A percentile compares a stretch with the other conserved stretches of the same genome.
These are phyloP conservation scores for Xiphydria camelus DNA, from an alignment of 2,888 invertebrate genomes.

Conservation along the genomic window DNA sequence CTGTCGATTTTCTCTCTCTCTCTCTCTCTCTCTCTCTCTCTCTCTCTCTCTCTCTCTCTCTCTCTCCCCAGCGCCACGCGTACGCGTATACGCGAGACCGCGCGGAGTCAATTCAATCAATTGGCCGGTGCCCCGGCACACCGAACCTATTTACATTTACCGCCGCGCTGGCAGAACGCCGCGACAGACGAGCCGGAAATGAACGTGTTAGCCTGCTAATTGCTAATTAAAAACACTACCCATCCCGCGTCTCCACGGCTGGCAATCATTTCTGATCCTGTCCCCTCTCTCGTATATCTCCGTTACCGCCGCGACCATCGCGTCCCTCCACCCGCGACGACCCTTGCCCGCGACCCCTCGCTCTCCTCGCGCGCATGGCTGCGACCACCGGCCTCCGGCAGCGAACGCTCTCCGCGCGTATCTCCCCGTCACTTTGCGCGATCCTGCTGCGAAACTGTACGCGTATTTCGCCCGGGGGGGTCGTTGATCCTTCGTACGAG, in stretches of 20 bases:
- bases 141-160: conserved; percentile 52
- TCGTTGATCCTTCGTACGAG: no score
- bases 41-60: conserved; percentile 1
- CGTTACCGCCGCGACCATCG: conserved; percentile 2
- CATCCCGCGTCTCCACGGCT: conserved; percentile 1
- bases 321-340: conserved; percentile 1
- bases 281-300: no score
- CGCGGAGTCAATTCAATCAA: conserved; percentile 56
- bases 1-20: conserved; percentile 15
- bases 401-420: no score
- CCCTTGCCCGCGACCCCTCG: conserved; percentile 9
- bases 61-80: neutral
- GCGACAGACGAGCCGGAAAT: conserved; percentile 54
- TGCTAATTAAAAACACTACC: conserved; percentile 55
- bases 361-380: conserved; percentile 5
- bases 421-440: no score
- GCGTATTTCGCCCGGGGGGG: no score
- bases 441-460: no score
- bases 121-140: conserved; percentile 43
- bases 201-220: conserved; percentile 56
- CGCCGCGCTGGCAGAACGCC: conserved; percentile 43
- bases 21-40: conserved; percentile 6
- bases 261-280: neutral
- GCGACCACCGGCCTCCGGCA: conserved; percentile 4
- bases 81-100: conserved; percentile 15